These are phyloP conservation scores for Rynchops niger DNA, from an alignment of 2,113 vertebrate species.

Conservation along the genomic window DNA sequence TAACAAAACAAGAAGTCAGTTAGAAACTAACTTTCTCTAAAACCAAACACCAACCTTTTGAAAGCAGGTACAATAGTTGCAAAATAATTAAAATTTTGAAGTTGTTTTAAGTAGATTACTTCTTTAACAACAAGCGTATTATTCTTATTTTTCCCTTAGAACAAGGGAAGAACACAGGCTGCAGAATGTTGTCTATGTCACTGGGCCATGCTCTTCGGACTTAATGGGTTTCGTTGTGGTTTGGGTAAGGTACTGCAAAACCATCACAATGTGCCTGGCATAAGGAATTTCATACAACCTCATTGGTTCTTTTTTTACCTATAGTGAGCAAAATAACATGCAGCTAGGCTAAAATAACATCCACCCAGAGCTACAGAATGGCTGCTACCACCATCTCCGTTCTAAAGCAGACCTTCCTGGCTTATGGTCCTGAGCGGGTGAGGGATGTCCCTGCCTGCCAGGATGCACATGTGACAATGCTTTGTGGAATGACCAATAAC, in stretches of 20 bases:
- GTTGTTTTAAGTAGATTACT: neutral
- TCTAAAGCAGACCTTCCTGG: neutral
- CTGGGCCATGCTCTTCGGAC: neutral
- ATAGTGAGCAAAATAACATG: neutral
- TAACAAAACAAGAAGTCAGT: constrained; percentile 43
- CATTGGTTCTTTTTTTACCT: neutral
- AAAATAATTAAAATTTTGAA: neutral
- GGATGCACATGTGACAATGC: fast-evolving
- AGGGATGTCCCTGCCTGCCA: fast-evolving
- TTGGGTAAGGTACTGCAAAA: neutral
- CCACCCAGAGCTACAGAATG: neutral
- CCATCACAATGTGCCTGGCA: neutral
- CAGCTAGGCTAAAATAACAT: neutral
- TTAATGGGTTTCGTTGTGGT: neutral
- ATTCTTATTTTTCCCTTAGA: neutral
- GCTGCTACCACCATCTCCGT: neutral
- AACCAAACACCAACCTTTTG: neutral
- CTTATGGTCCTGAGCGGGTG: fast-evolving
- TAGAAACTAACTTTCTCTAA: constrained; percentile 63
- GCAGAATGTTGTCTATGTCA: neutral
- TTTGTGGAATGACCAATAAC: neutral
- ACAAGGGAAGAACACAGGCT: neutral
- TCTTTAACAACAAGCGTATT: neutral
- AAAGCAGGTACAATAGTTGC: neutral
- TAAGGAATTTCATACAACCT: neutral